Conservation (phyloP, 2,888 invertebrate genomes). For the Epiblema foenella region DNA sequence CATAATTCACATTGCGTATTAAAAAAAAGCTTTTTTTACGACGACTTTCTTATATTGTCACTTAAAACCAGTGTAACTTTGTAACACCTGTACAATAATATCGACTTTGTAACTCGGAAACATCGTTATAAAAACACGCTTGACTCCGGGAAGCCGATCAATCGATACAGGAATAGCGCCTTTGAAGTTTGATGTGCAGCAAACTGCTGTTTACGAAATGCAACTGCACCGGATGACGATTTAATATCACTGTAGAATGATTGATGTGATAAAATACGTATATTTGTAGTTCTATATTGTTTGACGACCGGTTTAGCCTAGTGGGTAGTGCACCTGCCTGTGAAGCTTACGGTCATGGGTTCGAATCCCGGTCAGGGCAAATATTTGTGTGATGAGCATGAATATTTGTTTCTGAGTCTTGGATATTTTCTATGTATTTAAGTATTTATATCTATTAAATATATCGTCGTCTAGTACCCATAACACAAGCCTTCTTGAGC, state of each 20-base stretch:
- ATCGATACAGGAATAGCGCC: conserved; percentile 61
- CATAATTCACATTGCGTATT: no score
- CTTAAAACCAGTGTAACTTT: neutral
- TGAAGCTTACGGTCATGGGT: no score
- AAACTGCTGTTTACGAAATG: conserved; percentile 40
- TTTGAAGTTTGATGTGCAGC: conserved; percentile 71
- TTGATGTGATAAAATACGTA: conserved; percentile 10
- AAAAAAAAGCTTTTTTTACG: neutral
- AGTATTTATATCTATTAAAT: no score
- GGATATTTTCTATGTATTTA: no score
- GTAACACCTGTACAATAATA: conserved; percentile 3
- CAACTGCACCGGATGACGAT: conserved; percentile 28
- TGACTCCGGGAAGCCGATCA: conserved; percentile 62
- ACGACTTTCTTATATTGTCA: neutral
- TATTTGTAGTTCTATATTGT: neutral
- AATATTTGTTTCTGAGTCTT: no score
- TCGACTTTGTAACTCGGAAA: neutral
- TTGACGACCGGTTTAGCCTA: no score
- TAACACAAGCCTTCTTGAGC: no score
- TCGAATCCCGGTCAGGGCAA: no score
- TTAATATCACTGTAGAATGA: conserved; percentile 16
- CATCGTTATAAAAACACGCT: conserved; percentile 23
- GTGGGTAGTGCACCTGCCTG: no score
- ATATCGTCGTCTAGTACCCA: no score
- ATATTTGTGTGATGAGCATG: no score